Base-by-base conservation (phyloP, 2,888 invertebrate genomes). In the Acrobasis consociella region DNA sequence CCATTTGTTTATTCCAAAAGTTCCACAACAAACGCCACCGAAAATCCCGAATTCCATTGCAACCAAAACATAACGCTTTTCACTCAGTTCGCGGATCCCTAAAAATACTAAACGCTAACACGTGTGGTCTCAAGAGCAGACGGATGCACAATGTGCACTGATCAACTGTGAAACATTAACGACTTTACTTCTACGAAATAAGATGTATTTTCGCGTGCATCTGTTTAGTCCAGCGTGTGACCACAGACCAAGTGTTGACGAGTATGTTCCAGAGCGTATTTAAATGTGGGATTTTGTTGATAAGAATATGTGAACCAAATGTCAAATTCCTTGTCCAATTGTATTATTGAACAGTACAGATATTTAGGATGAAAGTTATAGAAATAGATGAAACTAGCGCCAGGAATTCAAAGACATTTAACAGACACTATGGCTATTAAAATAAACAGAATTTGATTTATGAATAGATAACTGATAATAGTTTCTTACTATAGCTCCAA, bases 231-330 rank as follows among this genome's bases (percentile, higher is more conserved):
- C 31, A 61, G 62, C 62, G 62, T 58, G 62, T 55, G 66, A 59
- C 49, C 49, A 49, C 9, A n/a, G 13, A 9, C 8, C 56, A 65
- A 69, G 66, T 73, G 77, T 69, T 69, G 75, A 74, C 67, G 67
- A 66, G 67, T 68, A 69, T 65, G 71, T 67, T 74, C 67, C 75
- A 76, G 70, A 22, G 31, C 71, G 69, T 69, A 58, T 22, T 49
- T 10, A n/a, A 46, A 58, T 15, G 49, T 50, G 38, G 38, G 16
- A 49, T 37, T 60, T 51, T 39, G 60, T 60, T 60, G 39, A 51
- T 51, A 52, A 15, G 22, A 15, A 51, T 13, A 60, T 42, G 51
- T 50, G 17, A 37, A 51, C 50, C 17, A 39, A 37, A 55, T 16
- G 39, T 55, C 16, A 38, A 55, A 55, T 39, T 39, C n/a, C n/a